Evolutionary conservation across 2,797 vertebrate genomes (phyloP).

Genomic region (Stomatorhinus walkeri): DNA sequence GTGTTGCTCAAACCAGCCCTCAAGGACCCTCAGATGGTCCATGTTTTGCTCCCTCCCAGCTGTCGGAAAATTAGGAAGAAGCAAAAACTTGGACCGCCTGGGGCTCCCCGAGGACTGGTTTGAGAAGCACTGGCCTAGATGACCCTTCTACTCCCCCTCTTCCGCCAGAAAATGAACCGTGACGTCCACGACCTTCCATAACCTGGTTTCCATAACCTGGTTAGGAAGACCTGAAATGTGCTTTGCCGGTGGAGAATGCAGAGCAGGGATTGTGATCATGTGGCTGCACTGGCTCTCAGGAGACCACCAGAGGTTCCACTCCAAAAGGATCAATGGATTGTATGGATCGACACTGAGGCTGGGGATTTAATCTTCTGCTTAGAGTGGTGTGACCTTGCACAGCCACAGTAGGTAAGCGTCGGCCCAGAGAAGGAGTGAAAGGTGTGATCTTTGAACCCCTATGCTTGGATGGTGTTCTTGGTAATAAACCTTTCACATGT

Average conservation of each 20-base stretch:
- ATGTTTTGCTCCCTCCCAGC: neutral
- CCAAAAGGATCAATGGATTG: constrained; percentile 35
- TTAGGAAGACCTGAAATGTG: neutral
- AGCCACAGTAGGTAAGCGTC: constrained; percentile 43
- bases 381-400: neutral
- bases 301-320: constrained; percentile 31
- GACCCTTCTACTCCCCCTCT: neutral
- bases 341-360: constrained; percentile 51
- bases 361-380: constrained; percentile 50
- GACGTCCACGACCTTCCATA: neutral
- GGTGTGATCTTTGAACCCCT: neutral
- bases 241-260: neutral
- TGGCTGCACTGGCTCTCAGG: neutral
- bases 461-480: neutral
- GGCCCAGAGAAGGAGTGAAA: constrained; percentile 34
- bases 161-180: neutral
- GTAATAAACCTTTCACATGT: neutral
- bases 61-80: neutral
- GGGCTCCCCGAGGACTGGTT: neutral
- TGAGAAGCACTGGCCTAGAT: neutral
- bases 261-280: neutral
- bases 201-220: neutral
- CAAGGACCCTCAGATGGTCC: neutral
- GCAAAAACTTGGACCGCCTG: neutral
- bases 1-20: neutral